Base-by-base conservation (phyloP, 1,140 invertebrate species). In the Ips nitidus region DNA sequence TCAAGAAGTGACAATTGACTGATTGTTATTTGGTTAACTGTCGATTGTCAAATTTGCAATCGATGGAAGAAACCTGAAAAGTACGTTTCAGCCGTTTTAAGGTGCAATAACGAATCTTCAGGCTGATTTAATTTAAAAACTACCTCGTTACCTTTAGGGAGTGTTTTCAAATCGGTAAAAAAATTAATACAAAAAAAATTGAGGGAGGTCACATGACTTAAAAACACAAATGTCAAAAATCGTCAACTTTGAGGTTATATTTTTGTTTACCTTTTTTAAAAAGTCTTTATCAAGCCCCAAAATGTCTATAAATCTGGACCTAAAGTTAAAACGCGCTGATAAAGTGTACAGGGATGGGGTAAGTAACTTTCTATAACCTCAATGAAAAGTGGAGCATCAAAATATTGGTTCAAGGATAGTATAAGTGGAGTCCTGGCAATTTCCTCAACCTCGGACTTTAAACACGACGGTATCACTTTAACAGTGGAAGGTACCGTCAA, bases 391-490 rank as follows among this genome's bases (percentile, higher is more conserved):
- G 6, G 7, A 2, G 45, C 1, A 50, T 22, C 3, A 8, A 6
- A 50, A 50, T 50, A 50, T 50, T 8, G 45, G 3, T 50, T 83
- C 55, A 75, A 95, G 94, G 94, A 95, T 78, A 84, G 83, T 42
- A 86, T 96, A 42, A 84, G 87, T 43, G 96, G 96, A 39, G 85
- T 94, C 42, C 88, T 97, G 59, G 83, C 91, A 41, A 86, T 97
- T 72, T 87, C 91, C 68, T 89, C 89, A 56, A 88, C 87, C 73
- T 85, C 87, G 3, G 95, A 98, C 73, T 80, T 93, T 1, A 91
- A 93, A 76, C 96, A 98, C 77, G 95, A 98, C 83, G 96, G 96
- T 1, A 92, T 98, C 56, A 86, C 84, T 4, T 82, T 98, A 1
- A 85, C 85, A 1, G 88, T 97, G 82, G 95, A 98, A 78, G 97